These are phyloP conservation scores for Halictus quadricinctus DNA, from an alignment of 2,888 invertebrate genomes.

Conservation along the genomic window DNA sequence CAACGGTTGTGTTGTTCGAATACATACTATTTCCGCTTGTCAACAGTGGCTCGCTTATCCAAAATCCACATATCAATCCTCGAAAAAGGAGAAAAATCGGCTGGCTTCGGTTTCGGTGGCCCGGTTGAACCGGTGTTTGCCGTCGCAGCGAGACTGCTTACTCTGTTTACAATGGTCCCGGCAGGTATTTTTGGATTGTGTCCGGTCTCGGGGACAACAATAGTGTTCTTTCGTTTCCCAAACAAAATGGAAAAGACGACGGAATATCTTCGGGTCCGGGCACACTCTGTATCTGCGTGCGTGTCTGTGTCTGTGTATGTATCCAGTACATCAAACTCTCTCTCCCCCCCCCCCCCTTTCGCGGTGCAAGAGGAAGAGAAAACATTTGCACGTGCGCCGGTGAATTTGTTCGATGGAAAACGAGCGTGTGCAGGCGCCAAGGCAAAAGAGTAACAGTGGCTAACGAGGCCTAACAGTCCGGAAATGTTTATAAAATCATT, in stretches of 20 bases:
- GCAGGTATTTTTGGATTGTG: slow-evolving; percentile 38
- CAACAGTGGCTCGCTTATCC: neutral
- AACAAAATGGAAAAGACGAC: slow-evolving; percentile 42
- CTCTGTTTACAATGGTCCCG: slow-evolving; percentile 34
- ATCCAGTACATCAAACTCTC: neutral
- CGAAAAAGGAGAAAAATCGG: neutral
- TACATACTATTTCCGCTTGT: neutral
- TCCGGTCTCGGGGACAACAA: slow-evolving; percentile 43
- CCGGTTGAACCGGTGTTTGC: slow-evolving; percentile 8
- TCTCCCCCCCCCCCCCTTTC: neutral
- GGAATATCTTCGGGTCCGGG: slow-evolving; percentile 35
- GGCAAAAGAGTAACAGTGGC: slow-evolving; percentile 31
- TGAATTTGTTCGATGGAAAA: slow-evolving; percentile 29
- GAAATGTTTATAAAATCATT: slow-evolving; percentile 66
- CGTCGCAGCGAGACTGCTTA: neutral
- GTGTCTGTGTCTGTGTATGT: neutral
- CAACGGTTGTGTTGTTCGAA: slow-evolving; percentile 3
- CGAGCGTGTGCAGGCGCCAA: neutral
- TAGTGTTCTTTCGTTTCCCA: slow-evolving; percentile 31
- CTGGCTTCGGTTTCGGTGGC: slow-evolving; percentile 12
- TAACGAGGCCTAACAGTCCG: slow-evolving; percentile 47
- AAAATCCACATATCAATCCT: slow-evolving; percentile 20
- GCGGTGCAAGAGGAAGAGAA: slow-evolving; percentile 24
- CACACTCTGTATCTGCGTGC: neutral
- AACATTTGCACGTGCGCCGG: slow-evolving; percentile 44